Percentiles rank a stretch among this genome's conserved stretches.
These are phyloP conservation scores for Macrobrachium nipponense DNA, from an alignment of 1,140 invertebrate species.

Conservation along the genomic window DNA sequence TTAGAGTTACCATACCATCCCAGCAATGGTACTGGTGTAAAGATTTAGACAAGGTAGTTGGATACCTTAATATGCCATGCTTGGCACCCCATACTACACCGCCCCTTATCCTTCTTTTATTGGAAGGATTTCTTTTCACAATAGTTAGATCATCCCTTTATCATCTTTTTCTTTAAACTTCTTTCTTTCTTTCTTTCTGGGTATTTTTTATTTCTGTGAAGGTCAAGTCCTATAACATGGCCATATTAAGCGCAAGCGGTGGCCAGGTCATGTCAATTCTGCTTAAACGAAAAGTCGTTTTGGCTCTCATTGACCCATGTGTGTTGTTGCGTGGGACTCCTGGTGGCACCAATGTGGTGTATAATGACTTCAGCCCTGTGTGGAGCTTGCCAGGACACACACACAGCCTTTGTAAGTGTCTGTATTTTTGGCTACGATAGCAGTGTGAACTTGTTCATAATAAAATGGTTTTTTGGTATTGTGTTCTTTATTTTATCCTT, in stretches of 20 bases:
- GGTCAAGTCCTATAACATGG: conserved; percentile 42
- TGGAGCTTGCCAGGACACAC: conserved; percentile 57
- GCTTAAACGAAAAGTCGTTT: conserved; percentile 28
- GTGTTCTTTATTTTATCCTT: not conserved
- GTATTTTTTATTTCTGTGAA: conserved; percentile 19
- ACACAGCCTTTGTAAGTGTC: conserved; percentile 62
- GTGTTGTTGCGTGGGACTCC: conserved; percentile 48
- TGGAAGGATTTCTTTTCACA: too few species aligned
- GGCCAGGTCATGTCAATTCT: conserved; percentile 45
- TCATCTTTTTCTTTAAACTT: conserved; percentile 18
- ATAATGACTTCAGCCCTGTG: conserved; percentile 45
- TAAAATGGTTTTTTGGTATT: conserved; percentile 60
- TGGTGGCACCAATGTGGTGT: conserved; percentile 44
- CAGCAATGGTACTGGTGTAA: too few species aligned
- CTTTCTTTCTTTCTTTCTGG: conserved; percentile 25
- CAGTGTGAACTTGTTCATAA: conserved; percentile 62
- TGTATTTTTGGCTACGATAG: conserved; percentile 61
- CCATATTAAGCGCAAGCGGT: conserved; percentile 27
- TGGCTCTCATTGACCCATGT: conserved; percentile 46
- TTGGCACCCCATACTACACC: too few species aligned
- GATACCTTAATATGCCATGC: too few species aligned
- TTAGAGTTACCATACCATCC: too few species aligned
- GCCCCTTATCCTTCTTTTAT: too few species aligned
- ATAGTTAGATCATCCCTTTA: not conserved
- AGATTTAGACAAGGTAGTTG: too few species aligned